Percentiles rank a stretch among this genome's conserved stretches.
phyloP scores from a whole-genome alignment of 2,888 invertebrate species.

The Atrina japonica region DNA sequence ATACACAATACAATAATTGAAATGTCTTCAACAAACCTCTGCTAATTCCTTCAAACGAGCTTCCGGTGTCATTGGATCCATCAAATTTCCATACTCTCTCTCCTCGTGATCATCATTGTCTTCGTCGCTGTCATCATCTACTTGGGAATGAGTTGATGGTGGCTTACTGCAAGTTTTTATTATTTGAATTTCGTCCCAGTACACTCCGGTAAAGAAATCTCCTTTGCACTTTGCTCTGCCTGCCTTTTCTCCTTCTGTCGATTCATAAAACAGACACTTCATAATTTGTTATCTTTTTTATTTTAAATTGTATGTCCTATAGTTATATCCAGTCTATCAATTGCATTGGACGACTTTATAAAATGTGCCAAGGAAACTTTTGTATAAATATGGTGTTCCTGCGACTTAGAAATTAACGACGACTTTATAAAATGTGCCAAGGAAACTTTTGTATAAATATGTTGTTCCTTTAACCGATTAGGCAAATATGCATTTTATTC shows the following conservation, averaged over 20 bases:
- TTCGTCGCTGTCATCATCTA: constrained; percentile 30
- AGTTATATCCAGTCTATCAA: too few species aligned
- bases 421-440: too few species aligned
- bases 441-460: too few species aligned
- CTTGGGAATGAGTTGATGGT: constrained; percentile 2
- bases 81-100: constrained; percentile 24
- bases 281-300: neutral
- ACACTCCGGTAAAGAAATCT: constrained; percentile 62
- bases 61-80: constrained; percentile 30
- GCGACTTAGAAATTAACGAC: too few species aligned
- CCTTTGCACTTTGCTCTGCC: constrained; percentile 68
- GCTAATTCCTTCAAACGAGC: constrained; percentile 56
- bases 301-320: neutral
- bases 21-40: constrained; percentile 47
- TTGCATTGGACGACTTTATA: too few species aligned
- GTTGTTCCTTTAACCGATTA: too few species aligned
- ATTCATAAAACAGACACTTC: neutral
- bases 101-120: constrained; percentile 23
- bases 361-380: too few species aligned
- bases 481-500: too few species aligned
- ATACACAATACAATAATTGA: too few species aligned
- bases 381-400: too few species aligned
- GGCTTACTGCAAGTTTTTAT: constrained; percentile 32
- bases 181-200: constrained; percentile 62
- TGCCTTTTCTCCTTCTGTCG: constrained; percentile 32